Base-by-base conservation (phyloP, 2,797 vertebrate genomes). In the Mormyrus proboscirostris region DNA sequence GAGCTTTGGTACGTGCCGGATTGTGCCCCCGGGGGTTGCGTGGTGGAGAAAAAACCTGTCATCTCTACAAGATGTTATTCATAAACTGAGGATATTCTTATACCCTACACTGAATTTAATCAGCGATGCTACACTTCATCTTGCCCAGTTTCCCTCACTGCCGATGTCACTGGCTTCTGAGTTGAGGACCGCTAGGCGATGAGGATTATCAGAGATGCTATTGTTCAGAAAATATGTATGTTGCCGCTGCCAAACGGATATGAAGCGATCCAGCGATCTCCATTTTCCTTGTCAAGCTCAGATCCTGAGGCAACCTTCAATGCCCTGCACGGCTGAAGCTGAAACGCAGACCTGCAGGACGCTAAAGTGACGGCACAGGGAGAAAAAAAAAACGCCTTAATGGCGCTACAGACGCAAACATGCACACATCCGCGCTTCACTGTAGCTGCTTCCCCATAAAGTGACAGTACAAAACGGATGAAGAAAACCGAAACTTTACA, bases 371-470 rank as follows among this genome's bases (percentile, higher is more conserved):
- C 10, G n/a, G 19, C 44, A 12, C 38, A 33, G 29, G 29, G 29
- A 33, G 0, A 4, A 19, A 19, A 22, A 59, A 50, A 50, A 69
- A 73, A 73, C 29, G 29, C 12, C 29, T 73, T 6, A 73, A 38
- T 33, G 25, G 65, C 65, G 65, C 65, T 38, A 38, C 65, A 38
- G 65, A 38, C 29, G 25, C 82, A 89, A 59, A 83, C 88, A 41
- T 51, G 82, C 88, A 88, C 19, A 22, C 9, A 44, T 65, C 65
- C n/a, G 44, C 93, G 93, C 94, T 94, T 94, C 91, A 94, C 94
- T 93, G 93, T 93, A 92, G 93, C 92, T 91, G 91, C 91, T 89
- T 94, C 94, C 95, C 73, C 93, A 95, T 94, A 95, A 94, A 91
- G 93, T 94, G 76, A 93, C 89, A 92, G 92, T 91, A 93, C 93